Evolutionary conservation across 92 coral and sea anemone species (phyloP).

Genomic region (Umimayanthus chanpuru): DNA sequence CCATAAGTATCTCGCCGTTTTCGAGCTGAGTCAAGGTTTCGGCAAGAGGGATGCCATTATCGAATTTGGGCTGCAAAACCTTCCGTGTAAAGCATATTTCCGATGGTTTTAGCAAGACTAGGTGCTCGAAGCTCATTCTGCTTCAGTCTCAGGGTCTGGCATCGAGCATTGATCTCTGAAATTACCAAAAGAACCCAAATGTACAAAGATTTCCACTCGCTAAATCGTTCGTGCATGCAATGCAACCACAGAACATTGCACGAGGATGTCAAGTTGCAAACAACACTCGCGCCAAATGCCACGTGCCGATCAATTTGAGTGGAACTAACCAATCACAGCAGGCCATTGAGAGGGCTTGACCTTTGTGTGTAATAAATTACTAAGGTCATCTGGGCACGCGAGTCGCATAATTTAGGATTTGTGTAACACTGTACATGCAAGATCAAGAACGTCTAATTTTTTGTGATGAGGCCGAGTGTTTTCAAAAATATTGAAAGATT

Average conservation of each 20-base stretch:
- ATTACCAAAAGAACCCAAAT: background rate
- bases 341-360: background rate
- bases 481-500: too few species aligned
- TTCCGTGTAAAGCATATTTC: slow-evolving; percentile 91
- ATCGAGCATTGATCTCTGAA: background rate
- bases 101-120: slow-evolving; percentile 90
- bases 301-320: slow-evolving; percentile 8
- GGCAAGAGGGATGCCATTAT: slow-evolving; percentile 80
- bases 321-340: slow-evolving; percentile 23
- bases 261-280: slow-evolving; percentile 28
- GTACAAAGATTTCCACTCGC: too few species aligned
- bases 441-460: too few species aligned
- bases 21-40: slow-evolving; percentile 84
- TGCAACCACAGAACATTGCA: background rate
- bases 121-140: slow-evolving; percentile 74
- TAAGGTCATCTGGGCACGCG: too few species aligned
- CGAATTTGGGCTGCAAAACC: slow-evolving; percentile 73
- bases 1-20: slow-evolving; percentile 81
- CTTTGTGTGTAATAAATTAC: too few species aligned
- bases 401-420: too few species aligned
- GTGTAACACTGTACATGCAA: too few species aligned
- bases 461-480: too few species aligned
- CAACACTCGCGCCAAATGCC: slow-evolving; percentile 33
- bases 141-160: background rate
- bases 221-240: background rate